Evolutionary conservation across 2,888 invertebrate species (phyloP), one percentile per base, ranked within the genome.

Genomic region (Andricus quercusramuli): DNA sequence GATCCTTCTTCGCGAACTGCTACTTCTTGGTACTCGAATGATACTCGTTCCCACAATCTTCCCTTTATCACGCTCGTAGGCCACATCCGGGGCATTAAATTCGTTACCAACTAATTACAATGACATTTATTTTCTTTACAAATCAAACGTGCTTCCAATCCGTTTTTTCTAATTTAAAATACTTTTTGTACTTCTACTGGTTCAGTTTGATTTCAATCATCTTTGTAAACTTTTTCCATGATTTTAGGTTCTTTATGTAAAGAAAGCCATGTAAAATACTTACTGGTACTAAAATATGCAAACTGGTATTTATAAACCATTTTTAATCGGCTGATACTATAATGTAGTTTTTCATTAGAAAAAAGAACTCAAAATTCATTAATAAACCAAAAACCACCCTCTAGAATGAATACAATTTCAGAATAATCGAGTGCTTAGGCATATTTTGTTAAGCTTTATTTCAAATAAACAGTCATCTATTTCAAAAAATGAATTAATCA

Each of bases 1-100:
- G 65, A 77, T 68, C 62, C 77, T 68, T 68, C 25, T 74, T 79
- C 78, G 66, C 56, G 56, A 66, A 51, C 37, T 56, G 51, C 51
- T 78, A 67, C 37, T 78, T 78, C 56, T 66, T 51, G 22, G 78
- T 78, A 51, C 32, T 29, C 78, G 41, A 56, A 66, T 44, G 37
- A 67, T 67, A 67, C 44, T 22, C 5, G 22, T 44, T 68, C 44
- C 44, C 44, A 68, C n/a, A 37, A 67, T 37, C 37, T 37, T n/a
- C 22, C 5, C 25, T 62, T 29, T 62, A 56, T 56, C 56, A 56
- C n/a, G 56, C 56, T 56, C 56, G 56, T 11, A 56, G 11, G n/a
- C 8, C n/a, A 56, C n/a, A 9, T 56, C 56, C 56, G n/a, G 51
- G 9, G 56, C n/a, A n/a, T 56, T 56, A 56, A 56, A 56, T 56